Evolutionary conservation across 2,113 vertebrate genomes (phyloP), one percentile per base, ranked within the genome.

Genomic region (Spea bombifrons): DNA sequence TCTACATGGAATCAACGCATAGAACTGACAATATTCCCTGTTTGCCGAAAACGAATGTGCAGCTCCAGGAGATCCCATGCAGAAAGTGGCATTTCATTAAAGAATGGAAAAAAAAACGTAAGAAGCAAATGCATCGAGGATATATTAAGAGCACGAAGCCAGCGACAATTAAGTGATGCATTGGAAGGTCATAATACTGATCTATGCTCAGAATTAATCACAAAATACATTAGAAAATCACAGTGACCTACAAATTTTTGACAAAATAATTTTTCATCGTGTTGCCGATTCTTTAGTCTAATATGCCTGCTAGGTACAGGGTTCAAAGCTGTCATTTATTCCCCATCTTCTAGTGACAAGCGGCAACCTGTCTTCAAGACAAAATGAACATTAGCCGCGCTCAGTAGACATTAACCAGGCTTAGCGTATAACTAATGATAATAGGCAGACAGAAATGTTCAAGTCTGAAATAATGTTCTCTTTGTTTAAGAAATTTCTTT

Each of bases 261-360:
- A 98, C 95, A 96, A 97, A 98, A 95, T 95, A 92, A 98, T 98
- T 96, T 94, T 95, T 98, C 96, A 96, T 96, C 93, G 92, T 86
- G 90, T 95, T 96, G 95, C 94, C 93, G 93, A 94, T 95, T 97
- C 94, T 91, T 87, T 95, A 95, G 94, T 94, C 92, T 96, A 96
- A 97, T 96, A 96, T 95, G 94, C 94, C 95, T 96, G 91, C 90
- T 92, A 96, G 96, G 93, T 93, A 93, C 93, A 94, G 93, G 95
- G 91, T 94, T 92, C 93, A 96, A 96, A 96, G 94, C 94, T 92
- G 93, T 96, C 95, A 96, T 98, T 97, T 96, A 97, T 97, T 94
- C 94, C 90, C 94, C 90, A 93, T 93, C 94, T 94, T 92, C 94
- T 92, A 89, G 93, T 97, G 95, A 97, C 96, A 96, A 94, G 94